Base-by-base conservation (phyloP, 2,113 vertebrate genomes). In the Psettodes erumei region DNA sequence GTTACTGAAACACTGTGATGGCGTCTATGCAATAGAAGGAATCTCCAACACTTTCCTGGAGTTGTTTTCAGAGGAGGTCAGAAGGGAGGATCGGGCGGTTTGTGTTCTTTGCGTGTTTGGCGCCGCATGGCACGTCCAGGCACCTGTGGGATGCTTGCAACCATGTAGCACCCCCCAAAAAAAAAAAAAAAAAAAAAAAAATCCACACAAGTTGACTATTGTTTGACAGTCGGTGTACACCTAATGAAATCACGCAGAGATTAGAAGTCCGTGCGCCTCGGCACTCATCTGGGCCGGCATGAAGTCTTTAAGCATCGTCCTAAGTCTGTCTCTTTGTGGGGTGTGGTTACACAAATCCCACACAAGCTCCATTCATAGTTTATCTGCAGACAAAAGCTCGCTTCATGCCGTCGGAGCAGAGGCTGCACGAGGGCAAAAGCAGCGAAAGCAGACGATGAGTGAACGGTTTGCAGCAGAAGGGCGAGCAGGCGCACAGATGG, bases 401-500 rank as follows among this genome's bases (percentile, higher is more conserved):
- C 54, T 54, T 82, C 66, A 73, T 67, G 40, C 42, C 59, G 56
- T 67, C 63, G 68, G 40, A 65, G 55, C 33, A 81, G 51, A 61
- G 47, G 69, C 71, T 54, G 74, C 51, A 21, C 40, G 25, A 43
- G 54, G 61, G 51, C 16, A 11, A 43, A 32, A 80, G 69, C 59
- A 65, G 54, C 56, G 63, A 68, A 47, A 76, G 48, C 47, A 40
- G 38, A 77, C 28, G 50, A 71, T 48, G 81, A 83, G 61, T 65
- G 65, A 82, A 82, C 81, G 59, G 55, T 78, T 62, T 50, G 63
- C 40, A 72, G 76, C 76, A 84, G 77, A 76, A 59, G 75, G 85
- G 56, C 79, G 66, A 80, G 60, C 65, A 75, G 55, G 54, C 59
- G 27, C 79, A 54, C 83, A 89, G 87, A 89, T 89, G 79, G 83